Base-by-base conservation (phyloP, 2,113 vertebrate genomes). In the Poeciliopsis prolifica region DNA sequence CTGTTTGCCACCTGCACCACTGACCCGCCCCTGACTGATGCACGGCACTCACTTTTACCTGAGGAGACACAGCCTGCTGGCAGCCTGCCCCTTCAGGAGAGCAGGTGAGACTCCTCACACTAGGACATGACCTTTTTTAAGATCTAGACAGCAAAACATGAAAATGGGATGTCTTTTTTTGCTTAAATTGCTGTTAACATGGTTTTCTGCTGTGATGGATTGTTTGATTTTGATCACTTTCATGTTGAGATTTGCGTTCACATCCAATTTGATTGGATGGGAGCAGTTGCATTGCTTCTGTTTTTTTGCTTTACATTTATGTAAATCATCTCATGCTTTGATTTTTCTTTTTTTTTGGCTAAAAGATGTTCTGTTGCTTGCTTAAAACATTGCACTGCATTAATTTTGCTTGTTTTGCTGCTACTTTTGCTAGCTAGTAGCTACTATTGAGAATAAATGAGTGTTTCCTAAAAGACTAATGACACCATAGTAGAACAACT, bases 31-130 rank as follows among this genome's bases (percentile, higher is more conserved):
- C 75, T 91, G 86, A 93, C 93, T 81, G 95, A 94, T 92, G 93
- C 95, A 93, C 94, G 85, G 78, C 95, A 95, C 94, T 93, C 90
- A 94, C 95, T 97, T 96, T 94, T 96, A 93, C 96, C 97, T 92
- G 93, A 95, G 96, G 96, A 97, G 96, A 96, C 94, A 95, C 96
- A 94, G 91, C 95, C 95, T 91, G 95, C 95, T 95, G 95, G 94
- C 95, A 93, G 94, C 91, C 90, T 94, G 85, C 90, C 88, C 87
- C 94, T 79, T 93, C 94, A 93, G 90, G 93, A 78, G 71, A 95
- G 88, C 97, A 99, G 97, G 97, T 99, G 97, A 99, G 97, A 92
- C 80, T 75, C 88, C 80, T 85, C 89, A 29, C 89, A 88, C 88
- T 72, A 72, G 84, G 84, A 83, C 65, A 60, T 70, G 60, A 76